Evolutionary conservation across 2,797 vertebrate species (phyloP), one percentile per base, ranked within the genome.

Genomic region (Leontopithecus rosalia): DNA sequence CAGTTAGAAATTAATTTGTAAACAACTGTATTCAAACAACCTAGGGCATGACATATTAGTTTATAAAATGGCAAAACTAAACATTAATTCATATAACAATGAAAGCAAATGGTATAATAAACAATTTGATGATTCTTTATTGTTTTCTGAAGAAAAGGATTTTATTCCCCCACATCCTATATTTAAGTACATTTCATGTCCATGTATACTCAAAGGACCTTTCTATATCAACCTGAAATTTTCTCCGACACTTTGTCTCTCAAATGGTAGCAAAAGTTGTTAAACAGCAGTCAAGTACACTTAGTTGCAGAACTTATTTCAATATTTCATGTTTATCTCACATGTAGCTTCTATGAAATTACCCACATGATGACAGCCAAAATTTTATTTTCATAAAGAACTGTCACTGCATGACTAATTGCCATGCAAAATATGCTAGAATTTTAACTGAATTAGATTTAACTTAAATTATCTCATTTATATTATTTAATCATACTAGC

Each of bases 141-240:
- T 98, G 97, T 97, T 97, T 97, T 98, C 97, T 98, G 94, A 98
- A 98, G 96, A 98, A 97, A 98, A 97, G 95, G 97, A 96, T 97
- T 97, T 95, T 93, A 94, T 91, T 97, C 28, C 80, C 88, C 94
- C 48, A 93, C 4, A 97, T 86, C 75, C 87, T 92, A 2, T 83
- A 94, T 91, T 97, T 98, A 97, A 96, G 82, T 92, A 94, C 11
- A 88, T 61, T 95, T 90, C 52, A 76, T 50, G n/a, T 75, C 39
- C 84, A 97, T 33, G 93, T 64, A 96, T 30, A 95, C 86, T 92
- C 80, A 97, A 48, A 93, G 72, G 75, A 48, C 1, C 12, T 70
- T 96, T 91, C 97, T 55, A 19, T 11, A 85, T 61, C 48, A 87
- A 72, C 72, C 15, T 88, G 90, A 83, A 87, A 88, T 64, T 88